Base-by-base conservation (phyloP, 2,113 vertebrate species). In the Thryonomys swinderianus region DNA sequence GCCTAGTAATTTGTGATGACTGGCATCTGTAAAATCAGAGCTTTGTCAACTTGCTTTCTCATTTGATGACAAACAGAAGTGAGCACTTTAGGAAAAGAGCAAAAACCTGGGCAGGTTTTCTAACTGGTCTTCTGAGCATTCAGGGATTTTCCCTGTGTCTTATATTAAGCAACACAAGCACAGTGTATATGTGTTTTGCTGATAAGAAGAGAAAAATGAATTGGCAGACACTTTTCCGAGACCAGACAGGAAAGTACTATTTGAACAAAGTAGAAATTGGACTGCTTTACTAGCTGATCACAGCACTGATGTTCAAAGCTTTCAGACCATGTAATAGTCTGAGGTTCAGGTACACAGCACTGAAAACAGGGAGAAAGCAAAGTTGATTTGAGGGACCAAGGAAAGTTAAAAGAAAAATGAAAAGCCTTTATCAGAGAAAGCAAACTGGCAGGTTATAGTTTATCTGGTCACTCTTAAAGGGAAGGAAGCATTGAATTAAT, bases 121-220 rank as follows among this genome's bases (percentile, higher is more conserved):
- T 97, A 97, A 95, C 84, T 94, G 74, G 94, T 94, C 78, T 97
- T 94, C 91, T 96, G 96, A 97, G 86, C 98, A 97, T 94, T 96
- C 88, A 69, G 88, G 97, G 96, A 96, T 93, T 98, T 97, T 97
- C 95, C 90, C 76, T 96, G 55, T 97, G 93, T 93, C 98, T 98
- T 97, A 93, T 96, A 97, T 97, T 97, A 98, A 98, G 97, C 98
- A 97, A 97, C 34, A 92, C 93, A 92, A 98, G 92, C 87, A 95
- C 34, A 85, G 96, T 90, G 92, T 98, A 90, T 95, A 97, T 96
- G 97, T 94, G 79, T 89, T 98, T 96, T 97, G 82, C 96, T 98
- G 98, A 98, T 98, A 98, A 98, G 95, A 97, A 90, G 69, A 96
- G 95, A 97, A 97, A 98, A 98, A 98, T 97, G 97, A 98, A 98